Evolutionary conservation across 1,140 invertebrate species (phyloP), one percentile per base, ranked within the genome.

Genomic region (Akabosia matsudoensis): DNA sequence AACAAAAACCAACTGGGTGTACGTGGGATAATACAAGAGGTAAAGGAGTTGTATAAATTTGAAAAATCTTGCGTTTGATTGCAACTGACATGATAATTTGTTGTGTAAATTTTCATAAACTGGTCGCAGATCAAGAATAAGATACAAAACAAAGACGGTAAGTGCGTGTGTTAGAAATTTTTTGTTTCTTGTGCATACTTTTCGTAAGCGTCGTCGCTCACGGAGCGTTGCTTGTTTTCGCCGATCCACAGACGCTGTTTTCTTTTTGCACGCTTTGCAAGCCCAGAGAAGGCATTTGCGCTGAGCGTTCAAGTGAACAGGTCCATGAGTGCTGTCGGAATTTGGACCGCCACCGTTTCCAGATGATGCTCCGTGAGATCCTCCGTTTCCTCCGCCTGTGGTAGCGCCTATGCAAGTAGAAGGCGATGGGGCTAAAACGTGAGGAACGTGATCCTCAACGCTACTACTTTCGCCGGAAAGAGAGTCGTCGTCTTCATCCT

Each of bases 211-310:
- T 78, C 97, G 86, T 79, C 97, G 87, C 84, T 99, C 97, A 0
- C 97, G 86, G 84, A 99, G 88, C 0, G 97, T 99, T 0, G 97
- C 97, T 3, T 97, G 97, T 88, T 97, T 97, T 82, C 97, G 88
- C 51, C 97, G 87, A 85, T 99, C 97, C 0, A 98, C 93, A 2
- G 94, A 92, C 22, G 97, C 93, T 2, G 92, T 95, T 86, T 97
- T 97, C 85, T 93, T 91, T 84, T 97, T 97, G 86, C 95, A 97
- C 0, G 95, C 94, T 84, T 97, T 97, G 85, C 96, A 97, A 3
- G 95, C 96, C 95, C 95, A 97, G 0, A 96, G 88, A 0, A 97
- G 87, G 83, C 96, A 98, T 73, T 92, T 88, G 67, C 93, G 87
- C 30, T 81, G 84, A 72, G 76, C n/a, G 45, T 83, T 82, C 16